phyloP scores from a whole-genome alignment of 1,140 invertebrate genomes.

The Listronotus oregonensis region DNA sequence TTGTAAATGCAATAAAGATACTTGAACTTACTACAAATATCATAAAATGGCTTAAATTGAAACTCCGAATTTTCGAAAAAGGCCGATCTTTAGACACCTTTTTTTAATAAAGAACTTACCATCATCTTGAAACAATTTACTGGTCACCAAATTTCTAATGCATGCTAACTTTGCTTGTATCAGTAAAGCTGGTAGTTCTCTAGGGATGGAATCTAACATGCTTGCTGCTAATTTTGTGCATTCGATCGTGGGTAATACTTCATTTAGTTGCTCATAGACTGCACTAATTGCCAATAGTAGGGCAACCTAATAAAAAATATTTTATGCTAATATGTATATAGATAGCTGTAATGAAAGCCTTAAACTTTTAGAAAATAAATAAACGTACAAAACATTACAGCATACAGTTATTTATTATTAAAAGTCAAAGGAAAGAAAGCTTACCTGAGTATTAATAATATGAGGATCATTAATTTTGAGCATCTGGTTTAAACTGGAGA shows the following conservation, averaged over 20 bases:
- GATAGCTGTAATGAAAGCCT: no score
- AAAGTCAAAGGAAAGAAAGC: neutral
- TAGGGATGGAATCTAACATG: constrained; percentile 70
- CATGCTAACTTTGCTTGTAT: constrained; percentile 76
- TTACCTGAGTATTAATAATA: constrained; percentile 78
- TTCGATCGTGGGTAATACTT: constrained; percentile 69
- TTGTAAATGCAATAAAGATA: no score
- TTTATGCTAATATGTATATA: no score
- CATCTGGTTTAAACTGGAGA: constrained; percentile 77
- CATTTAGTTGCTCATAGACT: constrained; percentile 66
- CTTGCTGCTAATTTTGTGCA: constrained; percentile 71
- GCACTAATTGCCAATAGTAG: constrained; percentile 54
- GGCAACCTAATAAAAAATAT: constrained; percentile 42
- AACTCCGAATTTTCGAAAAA: no score
- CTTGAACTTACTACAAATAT: no score
- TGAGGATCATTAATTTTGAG: constrained; percentile 73
- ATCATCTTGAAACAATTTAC: constrained; percentile 73
- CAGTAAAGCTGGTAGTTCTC: constrained; percentile 65
- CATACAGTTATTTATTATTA: constrained; percentile 9
- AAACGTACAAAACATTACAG: no score
- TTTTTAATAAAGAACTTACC: constrained; percentile 55
- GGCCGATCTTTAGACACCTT: no score
- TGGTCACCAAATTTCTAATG: constrained; percentile 73
- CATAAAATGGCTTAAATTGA: no score
- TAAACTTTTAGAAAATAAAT: no score